Conservation (phyloP, 2,888 invertebrate genomes). For the Drosophila pseudotalamancana region DNA sequence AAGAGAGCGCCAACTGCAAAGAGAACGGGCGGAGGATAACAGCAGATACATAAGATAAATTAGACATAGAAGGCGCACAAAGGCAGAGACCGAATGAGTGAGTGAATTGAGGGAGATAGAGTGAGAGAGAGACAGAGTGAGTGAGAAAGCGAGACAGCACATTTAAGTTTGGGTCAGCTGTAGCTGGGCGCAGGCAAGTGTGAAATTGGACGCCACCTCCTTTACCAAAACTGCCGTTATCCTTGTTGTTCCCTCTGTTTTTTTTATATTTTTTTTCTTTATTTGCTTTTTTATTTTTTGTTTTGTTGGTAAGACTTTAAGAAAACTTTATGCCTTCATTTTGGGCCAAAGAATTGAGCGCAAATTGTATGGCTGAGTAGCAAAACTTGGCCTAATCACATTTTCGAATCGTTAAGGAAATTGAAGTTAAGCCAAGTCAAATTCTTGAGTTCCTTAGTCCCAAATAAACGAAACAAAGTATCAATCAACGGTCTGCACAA, state of each 20-base stretch:
- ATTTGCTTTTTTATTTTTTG: background rate
- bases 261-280: background rate
- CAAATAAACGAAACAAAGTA: background rate
- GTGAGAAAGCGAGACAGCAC: background rate
- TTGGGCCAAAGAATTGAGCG: background rate
- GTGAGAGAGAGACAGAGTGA: background rate
- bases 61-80: background rate
- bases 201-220: slow-evolving; percentile 27
- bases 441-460: background rate
- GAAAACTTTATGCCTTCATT: slow-evolving; percentile 12
- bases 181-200: slow-evolving; percentile 37
- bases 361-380: slow-evolving; percentile 5
- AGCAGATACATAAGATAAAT: background rate
- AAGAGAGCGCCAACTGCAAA: background rate
- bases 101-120: background rate
- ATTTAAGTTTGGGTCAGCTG: slow-evolving; percentile 38
- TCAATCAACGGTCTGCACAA: too few species aligned
- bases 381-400: slow-evolving; percentile 9
- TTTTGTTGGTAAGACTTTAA: slow-evolving; percentile 41
- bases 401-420: background rate
- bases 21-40: background rate
- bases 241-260: background rate
- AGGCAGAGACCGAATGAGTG: background rate
- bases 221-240: background rate
- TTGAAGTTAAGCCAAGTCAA: background rate